Evolutionary conservation across 2,113 vertebrate species (phyloP).

Genomic region (Phycodurus eques): DNA sequence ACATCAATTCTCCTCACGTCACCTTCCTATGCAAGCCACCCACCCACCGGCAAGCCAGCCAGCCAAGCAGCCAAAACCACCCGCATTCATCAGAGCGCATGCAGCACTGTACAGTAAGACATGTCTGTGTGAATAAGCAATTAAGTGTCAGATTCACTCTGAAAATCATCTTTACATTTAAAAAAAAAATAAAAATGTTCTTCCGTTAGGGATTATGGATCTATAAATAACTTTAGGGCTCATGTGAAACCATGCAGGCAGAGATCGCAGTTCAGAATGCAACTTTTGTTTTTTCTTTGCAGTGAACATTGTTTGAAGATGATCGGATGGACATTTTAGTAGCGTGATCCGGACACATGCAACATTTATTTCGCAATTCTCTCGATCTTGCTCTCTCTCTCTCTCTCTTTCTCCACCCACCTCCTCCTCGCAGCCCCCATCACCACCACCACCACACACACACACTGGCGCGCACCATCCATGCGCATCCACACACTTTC

Average conservation of each 20-base stretch:
- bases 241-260: background rate
- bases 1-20: constrained; percentile 84
- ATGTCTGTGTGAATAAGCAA: constrained; percentile 39
- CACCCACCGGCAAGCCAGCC: constrained; percentile 12
- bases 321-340: constrained; percentile 31
- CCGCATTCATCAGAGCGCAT: constrained; percentile 81
- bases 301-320: constrained; percentile 9
- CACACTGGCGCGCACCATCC: constrained; percentile 52
- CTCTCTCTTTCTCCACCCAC: constrained; percentile 24
- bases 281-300: background rate
- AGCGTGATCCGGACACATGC: constrained; percentile 69
- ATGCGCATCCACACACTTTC: constrained; percentile 49
- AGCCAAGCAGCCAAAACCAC: constrained; percentile 56
- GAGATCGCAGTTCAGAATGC: background rate
- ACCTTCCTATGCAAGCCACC: constrained; percentile 65
- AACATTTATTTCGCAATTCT: constrained; percentile 69
- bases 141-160: constrained; percentile 20
- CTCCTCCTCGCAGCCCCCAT: constrained; percentile 44
- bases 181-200: background rate
- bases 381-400: constrained; percentile 31
- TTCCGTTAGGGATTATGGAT: background rate
- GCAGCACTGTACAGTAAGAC: constrained; percentile 62
- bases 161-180: constrained; percentile 1
- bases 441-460: constrained; percentile 38
- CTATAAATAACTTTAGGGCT: constrained; percentile 15